Base-by-base conservation (phyloP, 2,888 invertebrate species). In the Catonia carolina region DNA sequence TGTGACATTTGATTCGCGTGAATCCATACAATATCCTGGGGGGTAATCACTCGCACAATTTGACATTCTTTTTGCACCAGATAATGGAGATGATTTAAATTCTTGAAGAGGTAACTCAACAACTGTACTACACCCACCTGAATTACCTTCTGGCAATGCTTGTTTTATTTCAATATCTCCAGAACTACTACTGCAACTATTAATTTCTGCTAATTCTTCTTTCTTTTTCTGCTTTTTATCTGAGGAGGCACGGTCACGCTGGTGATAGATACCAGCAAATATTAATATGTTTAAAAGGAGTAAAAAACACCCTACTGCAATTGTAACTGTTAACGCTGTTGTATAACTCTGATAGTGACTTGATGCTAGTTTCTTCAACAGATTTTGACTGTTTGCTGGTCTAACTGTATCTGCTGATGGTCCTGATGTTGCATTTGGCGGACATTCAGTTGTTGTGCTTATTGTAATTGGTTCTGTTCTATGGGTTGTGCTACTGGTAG, bases 321-420 rank as follows among this genome's bases (percentile, higher is more conserved):
- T 89, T 1, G 92, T 92, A 23, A 92, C 89, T 6, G 90, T 87
- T 15, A 93, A 75, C 0, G 92, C 92, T 0, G 91, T 90, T 5
- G 91, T 89, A 71, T 92, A 91, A 59, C 88, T 90, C 70, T 90
- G 90, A 68, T 89, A 89, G 67, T 90, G 89, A 59, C 85, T 86
- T 10, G 84, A 83, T n/a, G 88, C 85, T 6, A 89, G 75, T 48
- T 88, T 83, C 35, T 87, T 81, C 45, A 88, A 74, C 2, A 89
- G 76, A 60, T 87, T 85, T 68, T 82, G 78, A 62, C 84, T 86
- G 61, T 67, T 66, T 54, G 83, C 83, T 5, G 79, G 74, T 23
- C 63, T 59, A 35, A 59, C 33, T 33, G 55, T 57, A 49, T 60
- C 55, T 35, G 62, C 63, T n/a, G 61, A 60, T 6, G 60, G 63